Conservation (phyloP, 2,888 invertebrate species). For the Leucophenga maculata region DNA sequence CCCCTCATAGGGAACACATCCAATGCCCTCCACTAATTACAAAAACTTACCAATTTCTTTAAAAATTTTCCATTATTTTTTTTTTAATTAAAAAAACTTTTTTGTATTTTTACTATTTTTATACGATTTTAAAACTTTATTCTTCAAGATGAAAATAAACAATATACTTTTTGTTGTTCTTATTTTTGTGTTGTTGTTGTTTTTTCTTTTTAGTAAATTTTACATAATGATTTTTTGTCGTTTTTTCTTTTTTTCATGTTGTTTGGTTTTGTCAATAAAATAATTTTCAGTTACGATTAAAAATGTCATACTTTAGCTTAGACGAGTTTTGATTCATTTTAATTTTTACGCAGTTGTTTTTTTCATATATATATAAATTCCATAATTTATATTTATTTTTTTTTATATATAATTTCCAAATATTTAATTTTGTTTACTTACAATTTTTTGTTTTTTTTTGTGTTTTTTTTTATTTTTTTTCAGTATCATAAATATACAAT, state of each 20-base stretch:
- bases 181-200: conserved; percentile 48
- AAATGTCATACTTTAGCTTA: conserved; percentile 71
- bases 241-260: conserved; percentile 27
- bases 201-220: conserved; percentile 54
- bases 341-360: conserved; percentile 44
- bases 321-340: conserved; percentile 38
- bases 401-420: conserved; percentile 65
- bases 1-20: too few species aligned
- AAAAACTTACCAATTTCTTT: too few species aligned
- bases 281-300: conserved; percentile 68
- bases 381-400: conserved; percentile 49
- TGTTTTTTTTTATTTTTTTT: conserved; percentile 20
- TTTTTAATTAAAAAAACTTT: conserved; percentile 3
- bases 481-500: conserved; percentile 33
- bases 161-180: conserved; percentile 66
- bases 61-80: too few species aligned
- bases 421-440: conserved; percentile 59
- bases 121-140: conserved; percentile 74
- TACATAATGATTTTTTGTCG: conserved; percentile 57
- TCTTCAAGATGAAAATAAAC: conserved; percentile 73
- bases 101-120: conserved; percentile 65
- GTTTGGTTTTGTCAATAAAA: conserved; percentile 57
- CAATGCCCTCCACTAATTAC: too few species aligned
- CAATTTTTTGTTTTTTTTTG: conserved; percentile 30
- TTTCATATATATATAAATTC: conserved; percentile 57